Evolutionary conservation across 2,797 vertebrate species (phyloP).

Genomic region (Acipenser transmontanus): DNA sequence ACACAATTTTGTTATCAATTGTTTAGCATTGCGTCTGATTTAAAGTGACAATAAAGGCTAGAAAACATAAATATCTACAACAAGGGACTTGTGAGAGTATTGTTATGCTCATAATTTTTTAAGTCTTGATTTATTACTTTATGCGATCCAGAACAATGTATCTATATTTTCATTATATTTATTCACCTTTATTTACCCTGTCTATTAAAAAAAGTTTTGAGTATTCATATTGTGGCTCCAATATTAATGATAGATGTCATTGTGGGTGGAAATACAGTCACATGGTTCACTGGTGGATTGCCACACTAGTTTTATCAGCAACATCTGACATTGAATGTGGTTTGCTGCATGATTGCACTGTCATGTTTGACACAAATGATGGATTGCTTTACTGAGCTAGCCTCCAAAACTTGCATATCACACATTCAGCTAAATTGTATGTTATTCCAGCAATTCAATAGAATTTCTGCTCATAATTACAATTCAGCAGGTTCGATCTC

Average conservation of each 20-base stretch:
- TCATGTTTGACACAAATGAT: constrained; percentile 34
- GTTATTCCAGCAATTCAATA: constrained; percentile 19
- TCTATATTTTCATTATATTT: neutral
- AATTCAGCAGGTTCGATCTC: constrained; percentile 20
- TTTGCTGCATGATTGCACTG: constrained; percentile 24
- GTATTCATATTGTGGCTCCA: neutral
- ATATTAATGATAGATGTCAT: neutral
- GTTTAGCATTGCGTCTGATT: too few species aligned
- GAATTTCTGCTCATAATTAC: constrained; percentile 30
- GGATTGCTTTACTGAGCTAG: constrained; percentile 32
- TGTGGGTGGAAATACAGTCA: neutral
- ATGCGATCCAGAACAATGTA: neutral
- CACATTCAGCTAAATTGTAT: constrained; percentile 9
- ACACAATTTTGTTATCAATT: too few species aligned
- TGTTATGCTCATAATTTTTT: too few species aligned
- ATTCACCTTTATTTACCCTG: constrained; percentile 3
- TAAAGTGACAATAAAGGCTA: too few species aligned
- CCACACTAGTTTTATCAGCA: constrained; percentile 30
- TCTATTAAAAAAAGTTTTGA: neutral
- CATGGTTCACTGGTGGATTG: neutral
- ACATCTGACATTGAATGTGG: constrained; percentile 19
- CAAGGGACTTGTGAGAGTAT: too few species aligned
- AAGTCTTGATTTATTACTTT: too few species aligned
- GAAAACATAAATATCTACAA: too few species aligned
- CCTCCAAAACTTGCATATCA: constrained; percentile 27